phyloP scores from a whole-genome alignment of 2,888 invertebrate genomes.

The Drosophila pegasa region DNA sequence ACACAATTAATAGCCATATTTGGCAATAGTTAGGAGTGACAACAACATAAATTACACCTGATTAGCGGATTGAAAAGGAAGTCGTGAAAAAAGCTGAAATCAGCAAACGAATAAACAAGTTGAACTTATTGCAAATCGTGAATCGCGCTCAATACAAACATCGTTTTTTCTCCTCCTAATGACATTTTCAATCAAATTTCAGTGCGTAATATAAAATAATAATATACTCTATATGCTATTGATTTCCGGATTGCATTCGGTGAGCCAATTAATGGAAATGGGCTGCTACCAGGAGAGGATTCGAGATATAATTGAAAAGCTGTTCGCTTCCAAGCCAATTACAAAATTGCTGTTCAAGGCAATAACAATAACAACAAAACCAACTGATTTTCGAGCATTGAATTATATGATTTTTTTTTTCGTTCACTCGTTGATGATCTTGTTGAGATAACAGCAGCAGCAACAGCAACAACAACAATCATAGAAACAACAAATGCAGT shows the following conservation, averaged over 20 bases:
- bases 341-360: constrained; percentile 41
- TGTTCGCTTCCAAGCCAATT: constrained; percentile 32
- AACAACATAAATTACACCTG: constrained; percentile 35
- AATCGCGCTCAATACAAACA: constrained; percentile 25
- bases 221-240: constrained; percentile 16
- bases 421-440: constrained; percentile 47
- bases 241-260: constrained; percentile 56
- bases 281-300: constrained; percentile 20
- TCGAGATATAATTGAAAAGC: constrained; percentile 25
- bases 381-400: constrained; percentile 45
- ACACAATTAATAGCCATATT: constrained; percentile 36
- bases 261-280: constrained; percentile 37
- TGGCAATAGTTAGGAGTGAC: constrained; percentile 22
- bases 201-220: constrained; percentile 39
- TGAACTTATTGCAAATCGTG: constrained; percentile 15
- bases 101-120: constrained; percentile 7
- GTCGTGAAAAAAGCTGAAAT: constrained; percentile 24
- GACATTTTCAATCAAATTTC: constrained; percentile 40
- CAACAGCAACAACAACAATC: constrained; percentile 13
- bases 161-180: constrained; percentile 6
- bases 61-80: constrained; percentile 42
- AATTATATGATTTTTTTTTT: constrained; percentile 14
- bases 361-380: constrained; percentile 10
- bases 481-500: constrained; percentile 48
- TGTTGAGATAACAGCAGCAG: constrained; percentile 54